Conservation (phyloP, 2,113 vertebrate genomes). For the Toxostoma redivivum region DNA sequence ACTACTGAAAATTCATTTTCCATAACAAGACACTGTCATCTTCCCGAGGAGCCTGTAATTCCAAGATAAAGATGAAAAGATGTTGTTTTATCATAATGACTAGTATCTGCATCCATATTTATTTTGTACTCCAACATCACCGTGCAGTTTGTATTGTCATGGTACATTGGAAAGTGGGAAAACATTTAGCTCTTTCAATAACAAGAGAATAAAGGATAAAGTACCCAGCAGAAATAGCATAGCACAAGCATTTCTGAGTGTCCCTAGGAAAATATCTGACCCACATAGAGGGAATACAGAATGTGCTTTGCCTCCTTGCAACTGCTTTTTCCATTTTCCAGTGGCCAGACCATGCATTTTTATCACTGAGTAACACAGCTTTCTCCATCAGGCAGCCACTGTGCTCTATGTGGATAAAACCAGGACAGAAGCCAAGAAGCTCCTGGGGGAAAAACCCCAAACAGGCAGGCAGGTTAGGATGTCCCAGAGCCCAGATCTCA, state of each 20-base stretch:
- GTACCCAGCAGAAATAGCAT: conserved; percentile 23
- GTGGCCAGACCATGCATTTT: not conserved
- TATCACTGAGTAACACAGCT: not conserved
- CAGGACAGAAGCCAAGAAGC: not conserved
- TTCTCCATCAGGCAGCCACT: not conserved
- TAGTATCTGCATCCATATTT: conserved; percentile 63
- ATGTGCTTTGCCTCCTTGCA: not conserved
- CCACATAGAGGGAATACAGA: conserved; percentile 54
- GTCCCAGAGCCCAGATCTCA: not conserved
- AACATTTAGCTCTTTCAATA: conserved; percentile 63
- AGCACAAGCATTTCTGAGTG: conserved; percentile 33
- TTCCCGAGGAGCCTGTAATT: conserved; percentile 68
- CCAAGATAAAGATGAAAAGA: conserved; percentile 75
- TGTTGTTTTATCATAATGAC: conserved; percentile 69
- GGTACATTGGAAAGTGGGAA: conserved; percentile 57
- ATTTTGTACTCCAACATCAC: conserved; percentile 62
- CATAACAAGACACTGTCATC: conserved; percentile 62
- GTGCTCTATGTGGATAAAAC: not conserved
- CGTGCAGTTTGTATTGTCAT: conserved; percentile 55
- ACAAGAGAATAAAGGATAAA: conserved; percentile 42
- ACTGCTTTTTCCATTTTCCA: conserved; percentile 6
- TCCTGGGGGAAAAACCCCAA: not conserved
- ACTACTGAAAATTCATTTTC: conserved; percentile 67
- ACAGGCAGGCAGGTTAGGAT: not conserved
- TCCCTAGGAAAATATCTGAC: conserved; percentile 58